These are phyloP conservation scores for Heterohyrax brucei DNA, from an alignment of 2,797 vertebrate species.

Conservation along the genomic window DNA sequence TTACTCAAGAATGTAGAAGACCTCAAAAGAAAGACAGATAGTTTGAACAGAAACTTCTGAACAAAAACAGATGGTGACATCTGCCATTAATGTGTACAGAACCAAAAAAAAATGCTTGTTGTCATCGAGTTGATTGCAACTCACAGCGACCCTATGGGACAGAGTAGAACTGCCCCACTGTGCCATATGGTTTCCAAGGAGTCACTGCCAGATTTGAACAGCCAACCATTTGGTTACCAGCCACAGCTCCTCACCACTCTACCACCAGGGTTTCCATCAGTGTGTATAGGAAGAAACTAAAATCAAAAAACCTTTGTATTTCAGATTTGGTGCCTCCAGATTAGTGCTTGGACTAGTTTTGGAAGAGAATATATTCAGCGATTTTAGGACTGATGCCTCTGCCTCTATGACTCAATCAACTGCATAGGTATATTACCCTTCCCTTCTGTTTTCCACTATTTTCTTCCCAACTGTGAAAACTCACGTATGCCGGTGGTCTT, in stretches of 20 bases:
- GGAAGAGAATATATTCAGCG: constrained; percentile 40
- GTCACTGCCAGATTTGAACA: too few species aligned
- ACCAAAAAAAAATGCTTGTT: not conserved
- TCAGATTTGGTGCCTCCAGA: not conserved
- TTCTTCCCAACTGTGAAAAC: constrained; percentile 45
- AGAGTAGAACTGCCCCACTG: too few species aligned
- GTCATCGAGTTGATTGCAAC: too few species aligned
- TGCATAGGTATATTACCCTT: constrained; percentile 44
- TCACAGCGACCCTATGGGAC: too few species aligned
- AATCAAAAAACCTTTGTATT: constrained; percentile 60
- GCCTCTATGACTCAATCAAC: not conserved
- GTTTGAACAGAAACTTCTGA: not conserved
- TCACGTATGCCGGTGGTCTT: not conserved
- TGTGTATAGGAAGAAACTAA: not conserved
- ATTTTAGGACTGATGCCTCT: not conserved
- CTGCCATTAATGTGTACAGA: constrained; percentile 1
- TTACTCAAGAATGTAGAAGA: constrained; percentile 16
- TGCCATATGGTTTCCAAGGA: too few species aligned
- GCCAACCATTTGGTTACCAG: too few species aligned
- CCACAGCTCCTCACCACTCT: too few species aligned
- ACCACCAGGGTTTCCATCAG: not conserved
- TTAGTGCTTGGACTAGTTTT: not conserved
- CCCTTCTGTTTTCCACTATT: not conserved
- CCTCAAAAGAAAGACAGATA: constrained; percentile 6
- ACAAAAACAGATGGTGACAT: constrained; percentile 29